Base-by-base conservation (phyloP, 2,888 invertebrate genomes). In the Cenopis cana region DNA sequence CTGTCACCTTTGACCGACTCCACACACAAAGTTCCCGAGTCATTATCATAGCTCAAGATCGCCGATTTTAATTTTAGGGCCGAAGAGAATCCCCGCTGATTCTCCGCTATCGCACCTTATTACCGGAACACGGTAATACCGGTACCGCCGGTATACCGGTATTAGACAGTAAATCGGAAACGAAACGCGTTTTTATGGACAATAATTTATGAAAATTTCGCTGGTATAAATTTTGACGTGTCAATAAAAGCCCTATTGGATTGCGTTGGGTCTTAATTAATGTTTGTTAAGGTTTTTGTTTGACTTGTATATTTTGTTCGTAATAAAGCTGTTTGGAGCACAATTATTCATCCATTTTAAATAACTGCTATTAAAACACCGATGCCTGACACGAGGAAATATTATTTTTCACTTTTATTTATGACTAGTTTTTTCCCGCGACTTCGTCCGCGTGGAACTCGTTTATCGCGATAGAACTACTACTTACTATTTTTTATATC, bases 31-130 rank as follows among this genome's bases (percentile, higher is more conserved):
- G 75, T 78, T 79, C 76, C 69, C 72, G 79, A 85, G 83, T 85
- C 89, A 87, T 88, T 89, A 88, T 85, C 87, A 86, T 84, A 81
- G 78, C 81, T 82, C 82, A 77, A 84, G 82, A 88, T 87, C 82
- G 85, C 80, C 82, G 82, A 82, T 85, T 86, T 89, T 89, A 89
- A 89, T 86, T 88, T 87, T 83, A 85, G 82, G 82, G 81, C 82
- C 76, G 81, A 79, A 82, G 84, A 88, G 87, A 89, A 89, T 89
- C 86, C 78, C 75, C 76, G 77, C 82, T 82, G 86, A 87, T 86
- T 85, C 85, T 20, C 59, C 61, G 66, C 85, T 88, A 85, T 85
- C 83, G 82, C 77, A 75, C 76, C 75, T 62, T 56, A 67, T 64
- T 68, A 75, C 74, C 73, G 74, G 74, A 55, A 55, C 29, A 33